Evolutionary conservation across 2,797 vertebrate genomes (phyloP), one percentile per base, ranked within the genome.

Genomic region (Odontamblyopus rebecca): DNA sequence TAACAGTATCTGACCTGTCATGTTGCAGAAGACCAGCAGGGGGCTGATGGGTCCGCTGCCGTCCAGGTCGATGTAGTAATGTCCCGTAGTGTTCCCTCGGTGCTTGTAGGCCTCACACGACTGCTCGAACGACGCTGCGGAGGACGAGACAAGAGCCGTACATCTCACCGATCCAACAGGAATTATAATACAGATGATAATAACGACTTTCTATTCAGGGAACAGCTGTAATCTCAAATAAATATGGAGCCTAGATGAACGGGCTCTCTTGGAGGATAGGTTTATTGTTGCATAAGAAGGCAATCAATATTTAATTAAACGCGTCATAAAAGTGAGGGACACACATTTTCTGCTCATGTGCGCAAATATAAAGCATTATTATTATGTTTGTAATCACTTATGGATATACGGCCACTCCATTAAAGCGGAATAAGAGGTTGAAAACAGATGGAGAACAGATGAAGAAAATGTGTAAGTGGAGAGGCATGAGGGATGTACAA

Each of bases 61-160:
- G 72, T 99, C 98, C 74, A 95, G 91, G 72, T 99, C 98, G 29
- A 99, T 86, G 81, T 94, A 92, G 85, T 96, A 97, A 85, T 95
- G 93, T 16, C 97, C 96, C 26, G 97, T 98, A 60, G 93, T 86
- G 79, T 95, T 96, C 68, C 97, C 98, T 91, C 88, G 94, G 89
- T 99, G 96, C 88, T 97, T 98, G 91, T 99, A 98, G 2, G 94
- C 95, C 90, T 99, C 98, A 89, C 98, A 99, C 0, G 97, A 98
- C 74, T 95, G 94, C 78, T 97, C 95, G 27, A 97, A 95, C 72
- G 94, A 87, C 18, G 97, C 97, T 98, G 90, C 30, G 72, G 84
- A 86, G 12, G 44, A 54, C 82, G 75, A 74, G 6, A 72, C 15
- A 73, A 56, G 35, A 9, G 7, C 7, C 35, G 9, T 38, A 38